Evolutionary conservation across 2,888 invertebrate species (phyloP), one percentile per base, ranked within the genome.

Genomic region (Trichopria drosophilae): DNA sequence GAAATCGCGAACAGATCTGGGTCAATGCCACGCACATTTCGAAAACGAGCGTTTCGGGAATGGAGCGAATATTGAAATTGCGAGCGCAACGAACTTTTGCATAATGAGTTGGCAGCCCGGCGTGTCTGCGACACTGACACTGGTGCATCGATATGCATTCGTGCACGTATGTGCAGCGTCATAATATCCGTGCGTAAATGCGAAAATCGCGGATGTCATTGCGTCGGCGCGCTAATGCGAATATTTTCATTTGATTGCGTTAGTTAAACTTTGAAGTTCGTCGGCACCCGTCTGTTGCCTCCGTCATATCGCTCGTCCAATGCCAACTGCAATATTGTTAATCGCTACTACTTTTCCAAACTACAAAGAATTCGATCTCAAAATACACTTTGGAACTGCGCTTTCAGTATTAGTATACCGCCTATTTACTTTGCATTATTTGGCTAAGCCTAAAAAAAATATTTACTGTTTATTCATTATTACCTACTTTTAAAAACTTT

Each of bases 181-280:
- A n/a, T n/a, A n/a, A n/a, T n/a, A n/a, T 13, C 26, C 24, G 31
- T 20, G 31, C n/a, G 22, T 19, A n/a, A 9, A 26, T 40, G 12
- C 34, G n/a, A n/a, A 28, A 20, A 23, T 24, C 20, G 18, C 19
- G 39, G 42, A 23, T 42, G 43, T 52, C 45, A 26, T 47, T 49
- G 48, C 32, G 42, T 41, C 46, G 43, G 51, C 55, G 61, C 55
- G 49, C 36, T 24, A 44, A 44, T 53, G 60, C 60, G 64, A 67
- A 71, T 71, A 71, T 70, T 71, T 71, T 71, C 71, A 71, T 71
- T 70, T 63, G 70, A 69, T 68, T 66, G 66, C 69, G 64, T 68
- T 71, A 67, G 66, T 68, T 67, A 68, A 67, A 67, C 64, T 62
- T 57, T 55, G 58, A 58, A 48, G 50, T 59, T 57, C 56, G 49